Evolutionary conservation across 2,113 vertebrate genomes (phyloP), one percentile per base, ranked within the genome.

Genomic region (Ailurus styani): DNA sequence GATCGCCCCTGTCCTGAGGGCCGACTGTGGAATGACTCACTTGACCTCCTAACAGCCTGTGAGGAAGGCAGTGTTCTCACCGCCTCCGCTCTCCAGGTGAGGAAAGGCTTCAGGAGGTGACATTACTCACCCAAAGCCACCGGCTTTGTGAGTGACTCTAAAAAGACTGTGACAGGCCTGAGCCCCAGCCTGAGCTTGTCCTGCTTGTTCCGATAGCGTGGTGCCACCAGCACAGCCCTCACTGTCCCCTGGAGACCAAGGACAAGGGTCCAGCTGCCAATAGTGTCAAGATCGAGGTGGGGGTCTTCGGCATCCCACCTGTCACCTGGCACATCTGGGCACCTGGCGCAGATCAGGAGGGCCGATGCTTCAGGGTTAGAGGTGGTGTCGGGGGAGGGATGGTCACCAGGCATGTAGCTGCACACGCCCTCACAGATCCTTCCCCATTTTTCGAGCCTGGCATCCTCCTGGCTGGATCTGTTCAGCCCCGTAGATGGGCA

Each of bases 401-500:
- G 6, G 1, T 77, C 7, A 6, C 52, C 45, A 18, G 34, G 50
- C 12, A 27, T 2, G 7, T 37, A 47, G 14, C 50, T 13, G 0
- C 0, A 21, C 60, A 31, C 77, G 23, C 37, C 29, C 1, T 52
- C 34, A 4, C 29, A 45, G n/a, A 37, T 50, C 60, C 47, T 40
- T 60, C 4, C 57, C 34, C 11, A 17, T 66, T 13, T 15, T 3
- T 45, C 0, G 4, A 17, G 37, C 55, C 7, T 21, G 6, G 82
- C 11, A 3, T 42, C 23, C 40, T 70, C 40, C 37, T 3, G 13
- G 62, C 62, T 34, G 62, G 62, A 34, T 66, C 14, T 66, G 62
- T 15, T 66, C 31, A 0, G 14, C 62, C 25, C 34, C 3, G 0
- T 0, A 18, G 55, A 20, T 11, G 14, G 25, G 37, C 29, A 27